phyloP scores from a whole-genome alignment of 92 coral and sea anemone genomes.

The Nematostella vectensis region DNA sequence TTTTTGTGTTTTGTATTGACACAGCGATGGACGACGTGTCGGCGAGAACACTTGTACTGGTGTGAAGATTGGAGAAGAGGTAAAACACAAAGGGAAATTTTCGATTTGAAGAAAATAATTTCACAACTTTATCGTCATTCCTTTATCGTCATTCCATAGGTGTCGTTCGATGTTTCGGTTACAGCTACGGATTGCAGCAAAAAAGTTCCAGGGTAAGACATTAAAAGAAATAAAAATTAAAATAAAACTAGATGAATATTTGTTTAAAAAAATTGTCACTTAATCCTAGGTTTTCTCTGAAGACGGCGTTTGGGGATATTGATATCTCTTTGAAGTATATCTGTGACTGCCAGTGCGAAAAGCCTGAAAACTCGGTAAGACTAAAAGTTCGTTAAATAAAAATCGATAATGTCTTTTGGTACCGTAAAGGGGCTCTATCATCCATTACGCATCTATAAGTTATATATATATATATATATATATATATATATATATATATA shows the following conservation, averaged over 20 bases:
- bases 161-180: conserved; percentile 73
- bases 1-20: too few relatives aligned
- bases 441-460: too few relatives aligned
- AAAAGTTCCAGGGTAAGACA: conserved; percentile 52
- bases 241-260: too few relatives aligned
- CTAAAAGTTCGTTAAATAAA: too few relatives aligned
- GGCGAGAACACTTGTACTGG: conserved; percentile 50
- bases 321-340: conserved; percentile 58
- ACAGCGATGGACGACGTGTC: conserved; percentile 39
- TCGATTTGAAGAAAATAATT: too few relatives aligned
- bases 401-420: too few relatives aligned
- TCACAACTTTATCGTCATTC: too few relatives aligned
- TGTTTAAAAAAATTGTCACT: too few relatives aligned
- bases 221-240: too few relatives aligned
- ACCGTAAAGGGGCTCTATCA: too few relatives aligned
- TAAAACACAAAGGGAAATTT: background rate
- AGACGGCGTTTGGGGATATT: conserved; percentile 84
- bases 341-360: conserved; percentile 82
- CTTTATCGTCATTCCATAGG: conserved; percentile 36
- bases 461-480: background rate
- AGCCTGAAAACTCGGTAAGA: conserved; percentile 38
- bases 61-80: conserved; percentile 58
- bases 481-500: too few relatives aligned
- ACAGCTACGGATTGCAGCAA: conserved; percentile 62
- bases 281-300: conserved; percentile 60